phyloP scores from a whole-genome alignment of 2,113 vertebrate genomes.

The Colossoma macropomum region DNA sequence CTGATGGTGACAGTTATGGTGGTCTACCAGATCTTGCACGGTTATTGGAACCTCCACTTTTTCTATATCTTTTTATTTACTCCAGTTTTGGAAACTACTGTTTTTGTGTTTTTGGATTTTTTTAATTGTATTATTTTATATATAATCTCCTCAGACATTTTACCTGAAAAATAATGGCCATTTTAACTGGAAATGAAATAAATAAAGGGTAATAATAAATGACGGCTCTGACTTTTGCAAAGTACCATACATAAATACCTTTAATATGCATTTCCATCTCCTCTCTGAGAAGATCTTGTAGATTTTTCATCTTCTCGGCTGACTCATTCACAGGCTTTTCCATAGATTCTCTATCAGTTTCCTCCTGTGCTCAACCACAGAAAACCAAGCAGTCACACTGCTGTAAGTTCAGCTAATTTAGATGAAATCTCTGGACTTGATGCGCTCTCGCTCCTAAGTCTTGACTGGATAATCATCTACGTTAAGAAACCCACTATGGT shows the following conservation, averaged over 20 bases:
- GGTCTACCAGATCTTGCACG: too few relatives aligned
- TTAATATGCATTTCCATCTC: slow-evolving; percentile 76
- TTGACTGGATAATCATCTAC: too few relatives aligned
- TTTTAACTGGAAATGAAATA: too few relatives aligned
- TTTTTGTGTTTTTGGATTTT: too few relatives aligned
- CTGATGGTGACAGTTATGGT: too few relatives aligned
- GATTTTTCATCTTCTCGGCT: slow-evolving; percentile 33
- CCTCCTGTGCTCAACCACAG: slow-evolving; percentile 21
- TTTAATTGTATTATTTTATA: too few relatives aligned
- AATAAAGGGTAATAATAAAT: too few relatives aligned
- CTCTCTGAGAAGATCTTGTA: slow-evolving; percentile 71
- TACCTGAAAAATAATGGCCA: too few relatives aligned
- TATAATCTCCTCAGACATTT: too few relatives aligned
- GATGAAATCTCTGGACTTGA: background rate
- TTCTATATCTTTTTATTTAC: too few relatives aligned
- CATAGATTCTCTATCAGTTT: background rate
- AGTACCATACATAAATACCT: slow-evolving; percentile 61
- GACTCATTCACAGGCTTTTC: background rate
- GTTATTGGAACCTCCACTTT: too few relatives aligned
- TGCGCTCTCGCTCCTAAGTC: background rate
- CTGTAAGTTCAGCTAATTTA: background rate
- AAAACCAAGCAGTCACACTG: background rate
- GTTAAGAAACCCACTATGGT: background rate
- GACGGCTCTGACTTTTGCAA: background rate
- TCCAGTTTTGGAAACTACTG: too few relatives aligned